These are phyloP conservation scores for Pseudorectes ferrugineus DNA, from an alignment of 2,113 vertebrate genomes.

Conservation along the genomic window DNA sequence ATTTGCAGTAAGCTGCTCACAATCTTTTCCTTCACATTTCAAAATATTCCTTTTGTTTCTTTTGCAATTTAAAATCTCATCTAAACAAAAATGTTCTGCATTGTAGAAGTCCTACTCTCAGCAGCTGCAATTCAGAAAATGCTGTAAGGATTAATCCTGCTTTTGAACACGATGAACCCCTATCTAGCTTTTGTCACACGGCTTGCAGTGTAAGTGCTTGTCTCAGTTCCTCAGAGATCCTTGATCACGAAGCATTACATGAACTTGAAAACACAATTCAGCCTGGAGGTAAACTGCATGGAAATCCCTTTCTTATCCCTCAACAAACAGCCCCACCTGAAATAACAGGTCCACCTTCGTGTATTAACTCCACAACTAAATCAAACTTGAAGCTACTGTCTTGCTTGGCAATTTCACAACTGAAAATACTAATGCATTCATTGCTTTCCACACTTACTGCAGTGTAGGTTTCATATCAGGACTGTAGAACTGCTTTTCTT, in stretches of 20 bases:
- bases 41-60: conserved; percentile 15
- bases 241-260: conserved; percentile 63
- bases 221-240: conserved; percentile 66
- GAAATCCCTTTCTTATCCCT: neutral
- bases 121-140: conserved; percentile 73
- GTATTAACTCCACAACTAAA: neutral
- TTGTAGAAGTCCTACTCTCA: conserved; percentile 73
- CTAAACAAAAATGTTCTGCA: conserved; percentile 66
- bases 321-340: neutral
- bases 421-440: conserved; percentile 26
- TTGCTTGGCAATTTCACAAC: neutral
- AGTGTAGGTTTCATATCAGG: neutral
- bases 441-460: neutral
- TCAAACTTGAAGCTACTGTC: neutral
- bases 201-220: conserved; percentile 70
- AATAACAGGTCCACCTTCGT: neutral
- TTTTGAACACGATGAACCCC: conserved; percentile 78
- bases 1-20: conserved; percentile 77
- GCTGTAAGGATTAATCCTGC: conserved; percentile 78
- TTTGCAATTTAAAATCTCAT: conserved; percentile 26
- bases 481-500: neutral
- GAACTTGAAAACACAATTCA: conserved; percentile 73
- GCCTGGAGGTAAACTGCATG: conserved; percentile 72
- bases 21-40: neutral
- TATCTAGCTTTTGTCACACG: conserved; percentile 67